Percentiles rank a stretch among this genome's conserved stretches.
Conservation (phyloP, 2,113 vertebrate species). For the Lampris megalopsis region DNA sequence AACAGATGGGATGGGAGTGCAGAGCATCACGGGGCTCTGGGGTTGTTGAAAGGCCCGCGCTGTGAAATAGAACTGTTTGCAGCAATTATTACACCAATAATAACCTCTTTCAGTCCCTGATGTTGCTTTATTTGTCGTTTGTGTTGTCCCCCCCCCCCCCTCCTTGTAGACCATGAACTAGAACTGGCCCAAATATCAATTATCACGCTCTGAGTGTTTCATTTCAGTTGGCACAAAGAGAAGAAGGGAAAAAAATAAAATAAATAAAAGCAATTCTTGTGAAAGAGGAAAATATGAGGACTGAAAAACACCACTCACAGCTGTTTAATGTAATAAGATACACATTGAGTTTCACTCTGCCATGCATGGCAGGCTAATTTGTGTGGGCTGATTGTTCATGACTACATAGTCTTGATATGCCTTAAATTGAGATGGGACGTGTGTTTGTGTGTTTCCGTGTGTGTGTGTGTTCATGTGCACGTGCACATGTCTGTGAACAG, state of each 20-base stretch:
- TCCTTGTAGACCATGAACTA: conserved; percentile 10
- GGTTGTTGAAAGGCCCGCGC: conserved; percentile 49
- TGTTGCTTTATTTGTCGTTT: conserved; percentile 17
- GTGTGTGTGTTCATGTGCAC: neutral
- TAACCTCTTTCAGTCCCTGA: conserved; percentile 2
- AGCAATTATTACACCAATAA: conserved; percentile 36
- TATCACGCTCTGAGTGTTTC: conserved; percentile 17
- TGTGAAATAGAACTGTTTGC: conserved; percentile 29
- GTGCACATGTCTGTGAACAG: conserved; percentile 1
- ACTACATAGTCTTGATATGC: conserved; percentile 53
- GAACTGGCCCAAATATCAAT: conserved; percentile 5
- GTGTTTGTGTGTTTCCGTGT: neutral
- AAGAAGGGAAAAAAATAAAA: too few species aligned
- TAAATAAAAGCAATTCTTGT: conserved; percentile 26
- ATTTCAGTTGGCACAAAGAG: conserved; percentile 15
- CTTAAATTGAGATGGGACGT: conserved; percentile 42
- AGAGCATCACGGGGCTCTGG: conserved; percentile 32
- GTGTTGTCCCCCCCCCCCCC: neutral
- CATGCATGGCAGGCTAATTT: conserved; percentile 62
- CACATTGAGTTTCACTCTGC: conserved; percentile 32
- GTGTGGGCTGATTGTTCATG: conserved; percentile 63
- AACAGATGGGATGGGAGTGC: conserved; percentile 62
- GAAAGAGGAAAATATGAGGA: conserved; percentile 39
- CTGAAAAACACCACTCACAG: conserved; percentile 52
- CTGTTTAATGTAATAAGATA: conserved; percentile 69